A percentile compares a stretch with the other conserved stretches of the same genome.
phyloP scores from a whole-genome alignment of 30 jellyfish, hydroid and myxozoan species.

The Sanderia malayensis region DNA sequence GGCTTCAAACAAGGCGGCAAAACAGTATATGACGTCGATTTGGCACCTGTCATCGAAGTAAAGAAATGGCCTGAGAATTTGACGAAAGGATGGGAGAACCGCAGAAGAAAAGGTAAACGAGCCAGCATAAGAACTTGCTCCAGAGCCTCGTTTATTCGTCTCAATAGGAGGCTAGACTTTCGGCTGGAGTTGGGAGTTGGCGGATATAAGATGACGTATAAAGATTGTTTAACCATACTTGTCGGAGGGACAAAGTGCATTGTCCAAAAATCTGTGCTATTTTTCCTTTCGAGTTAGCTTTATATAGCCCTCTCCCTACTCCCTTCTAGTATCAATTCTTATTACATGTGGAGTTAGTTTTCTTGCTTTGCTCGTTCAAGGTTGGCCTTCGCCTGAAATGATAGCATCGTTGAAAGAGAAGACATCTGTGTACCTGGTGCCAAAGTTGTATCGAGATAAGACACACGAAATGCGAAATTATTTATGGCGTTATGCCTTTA shows the following conservation, averaged over 20 bases:
- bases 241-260: no score
- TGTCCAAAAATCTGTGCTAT: no score
- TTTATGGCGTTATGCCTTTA: conserved; percentile 58
- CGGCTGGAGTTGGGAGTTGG: no score
- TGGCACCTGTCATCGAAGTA: conserved; percentile 65
- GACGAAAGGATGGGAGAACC: conserved; percentile 57
- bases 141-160: no score
- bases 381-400: conserved; percentile 63
- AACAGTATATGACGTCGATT: conserved; percentile 41
- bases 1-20: conserved; percentile 25
- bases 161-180: no score
- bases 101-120: conserved; percentile 37
- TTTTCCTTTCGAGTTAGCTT: no score
- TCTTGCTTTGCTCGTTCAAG: background rate
- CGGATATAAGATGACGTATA: no score
- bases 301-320: no score
- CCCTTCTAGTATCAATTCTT: no score
- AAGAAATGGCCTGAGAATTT: conserved; percentile 55
- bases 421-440: conserved; percentile 48
- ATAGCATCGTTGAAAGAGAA: conserved; percentile 5
- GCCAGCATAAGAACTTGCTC: no score
- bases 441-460: conserved; percentile 35
- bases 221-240: no score
- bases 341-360: no score
- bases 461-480: conserved; percentile 12